Base-by-base conservation (phyloP, 1,140 invertebrate genomes). In the Berghia stephanieae region DNA sequence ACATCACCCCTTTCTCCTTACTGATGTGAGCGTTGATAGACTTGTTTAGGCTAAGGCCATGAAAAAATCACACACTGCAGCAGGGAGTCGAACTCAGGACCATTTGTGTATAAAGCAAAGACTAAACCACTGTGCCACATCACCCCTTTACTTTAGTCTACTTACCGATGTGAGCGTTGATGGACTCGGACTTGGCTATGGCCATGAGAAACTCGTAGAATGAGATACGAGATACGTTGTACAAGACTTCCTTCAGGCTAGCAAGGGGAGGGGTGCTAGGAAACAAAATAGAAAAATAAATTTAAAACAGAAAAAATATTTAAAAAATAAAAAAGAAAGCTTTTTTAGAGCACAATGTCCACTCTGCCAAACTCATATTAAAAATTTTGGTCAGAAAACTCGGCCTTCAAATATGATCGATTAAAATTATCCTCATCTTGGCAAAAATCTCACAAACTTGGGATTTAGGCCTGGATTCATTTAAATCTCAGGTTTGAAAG, bases 161-260 rank as follows among this genome's bases (percentile, higher is more conserved):
- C 83, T 71, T 75, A 88, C 88, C 88, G 78, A 89, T 86, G 36
- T 80, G 77, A 70, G 83, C 81, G 79, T 88, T 89, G 38, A 89
- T 84, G 24, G 80, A 78, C 66, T 87, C 86, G 83, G 81, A 86
- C 72, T 88, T 89, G 6, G 87, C 82, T 24, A 88, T 79, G 6
- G 84, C 81, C 83, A 88, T 88, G 3, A 89, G 82, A 78, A 89
- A 89, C 16, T 84, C 87, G 81, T 88, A 89, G 79, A 88, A 89
- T 21, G 88, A 88, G n/a, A 87, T 83, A 36, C 84, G 67, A 4
- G 83, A 81, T 46, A 82, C 80, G 69, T 82, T 81, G 43, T 85
- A 86, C 13, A 89, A 74, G 63, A 88, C 86, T 57, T 88, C 87
- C 60, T 87, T 86, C 57, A 89, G 75, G 18, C 77, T 76, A 44